Conservation (phyloP, 2,888 invertebrate species). For the Stegophylla sp. region DNA sequence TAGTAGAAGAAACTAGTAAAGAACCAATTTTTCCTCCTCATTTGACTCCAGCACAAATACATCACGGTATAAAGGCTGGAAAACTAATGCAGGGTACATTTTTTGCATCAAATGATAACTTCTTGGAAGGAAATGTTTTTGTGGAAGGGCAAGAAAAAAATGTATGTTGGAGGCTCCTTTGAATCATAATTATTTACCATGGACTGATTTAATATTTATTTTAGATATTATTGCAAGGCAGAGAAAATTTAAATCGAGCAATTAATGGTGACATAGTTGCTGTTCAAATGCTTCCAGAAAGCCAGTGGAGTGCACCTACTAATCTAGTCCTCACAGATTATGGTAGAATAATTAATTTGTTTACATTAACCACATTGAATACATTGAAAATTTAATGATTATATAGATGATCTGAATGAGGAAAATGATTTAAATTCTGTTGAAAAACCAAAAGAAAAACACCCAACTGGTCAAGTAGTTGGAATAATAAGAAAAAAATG, state of each 20-base stretch:
- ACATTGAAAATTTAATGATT: not conserved
- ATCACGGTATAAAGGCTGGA: conserved; percentile 80
- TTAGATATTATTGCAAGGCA: conserved; percentile 84
- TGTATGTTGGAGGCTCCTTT: conserved; percentile 66
- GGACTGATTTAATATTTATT: conserved; percentile 60
- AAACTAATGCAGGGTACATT: conserved; percentile 81
- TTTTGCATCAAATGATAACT: conserved; percentile 89
- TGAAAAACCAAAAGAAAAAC: conserved; percentile 62
- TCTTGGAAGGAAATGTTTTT: conserved; percentile 86
- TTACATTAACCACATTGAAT: not conserved
- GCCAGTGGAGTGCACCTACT: conserved; percentile 89
- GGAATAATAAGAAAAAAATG: conserved; percentile 95
- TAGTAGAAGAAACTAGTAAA: conserved; percentile 72
- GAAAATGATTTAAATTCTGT: conserved; percentile 60
- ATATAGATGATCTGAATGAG: conserved; percentile 60
- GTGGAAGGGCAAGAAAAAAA: conserved; percentile 81
- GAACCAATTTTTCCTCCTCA: conserved; percentile 85
- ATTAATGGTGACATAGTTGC: conserved; percentile 95
- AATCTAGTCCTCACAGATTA: conserved; percentile 73
- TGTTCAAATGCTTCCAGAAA: conserved; percentile 84
- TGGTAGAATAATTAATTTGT: conserved; percentile 62
- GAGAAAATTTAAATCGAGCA: conserved; percentile 85
- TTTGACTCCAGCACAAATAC: conserved; percentile 77
- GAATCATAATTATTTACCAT: not conserved
- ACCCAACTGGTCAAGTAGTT: conserved; percentile 82